Base-by-base conservation (phyloP, 2,888 invertebrate species). In the Platypus cylindrus region DNA sequence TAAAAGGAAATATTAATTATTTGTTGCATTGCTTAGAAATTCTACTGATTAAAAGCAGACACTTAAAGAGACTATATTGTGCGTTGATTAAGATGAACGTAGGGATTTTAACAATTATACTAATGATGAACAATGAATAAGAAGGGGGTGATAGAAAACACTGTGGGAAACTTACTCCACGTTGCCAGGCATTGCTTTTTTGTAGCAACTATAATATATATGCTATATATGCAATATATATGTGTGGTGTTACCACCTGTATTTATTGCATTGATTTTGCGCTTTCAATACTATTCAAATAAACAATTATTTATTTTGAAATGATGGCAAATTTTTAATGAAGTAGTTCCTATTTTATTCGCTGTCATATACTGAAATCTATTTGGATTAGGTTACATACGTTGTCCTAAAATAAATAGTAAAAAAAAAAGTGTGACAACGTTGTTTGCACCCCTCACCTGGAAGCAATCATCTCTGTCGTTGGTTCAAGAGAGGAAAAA, bases 391-490 rank as follows among this genome's bases (percentile, higher is more conserved):
- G n/a, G n/a, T n/a, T n/a, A n/a, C n/a, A n/a, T n/a, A n/a, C n/a
- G n/a, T n/a, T n/a, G n/a, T n/a, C n/a, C n/a, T n/a, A n/a, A n/a
- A n/a, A n/a, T n/a, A n/a, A n/a, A n/a, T n/a, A n/a, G n/a, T n/a
- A n/a, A n/a, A n/a, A n/a, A n/a, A n/a, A n/a, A n/a, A n/a, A 27
- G 15, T 27, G 8, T 27, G 32, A 24, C 32, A 32, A 32, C 32
- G 15, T 5, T 53, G 55, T 55, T 54, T 51, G 54, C 39, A 45
- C 43, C 37, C 45, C 47, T 46, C 51, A 54, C 54, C 54, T 54
- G 52, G 52, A 45, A 23, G 31, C 34, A 27, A 35, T 17, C 23
- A 26, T 13, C 25, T 23, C 25, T 42, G 50, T 47, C 42, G 47
- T 47, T 32, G 43, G 45, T 40, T 24, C 40, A 37, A 37, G 40